These are phyloP conservation scores for Halictus ligatus DNA, from an alignment of 2,888 invertebrate genomes.

Conservation along the genomic window DNA sequence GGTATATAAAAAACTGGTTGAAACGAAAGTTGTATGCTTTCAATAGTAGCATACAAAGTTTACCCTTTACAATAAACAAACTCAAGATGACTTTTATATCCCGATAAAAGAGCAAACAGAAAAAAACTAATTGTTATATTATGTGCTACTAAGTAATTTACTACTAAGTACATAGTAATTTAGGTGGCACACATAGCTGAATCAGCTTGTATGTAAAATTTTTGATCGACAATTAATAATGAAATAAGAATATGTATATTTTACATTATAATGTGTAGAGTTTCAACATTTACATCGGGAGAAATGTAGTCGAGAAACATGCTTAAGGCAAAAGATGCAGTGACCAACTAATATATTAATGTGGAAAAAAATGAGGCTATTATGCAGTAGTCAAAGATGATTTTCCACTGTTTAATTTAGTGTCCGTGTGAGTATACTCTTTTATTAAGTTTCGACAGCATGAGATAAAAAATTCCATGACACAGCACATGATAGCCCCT, in stretches of 20 bases:
- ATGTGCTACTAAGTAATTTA: no score
- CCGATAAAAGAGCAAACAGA: no score
- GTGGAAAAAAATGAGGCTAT: conserved; percentile 61
- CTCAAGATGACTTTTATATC: no score
- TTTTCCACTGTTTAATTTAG: conserved; percentile 18
- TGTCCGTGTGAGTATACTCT: conserved; percentile 20
- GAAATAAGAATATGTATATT: conserved; percentile 23
- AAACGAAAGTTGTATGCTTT: no score
- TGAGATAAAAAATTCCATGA: conserved; percentile 24
- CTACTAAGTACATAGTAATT: no score
- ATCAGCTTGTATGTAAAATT: not conserved
- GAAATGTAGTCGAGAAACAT: conserved; percentile 65
- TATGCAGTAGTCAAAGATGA: conserved; percentile 62
- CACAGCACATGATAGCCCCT: conserved; percentile 57
- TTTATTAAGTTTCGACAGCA: conserved; percentile 20
- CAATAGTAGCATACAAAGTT: no score
- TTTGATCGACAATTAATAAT: conserved; percentile 23
- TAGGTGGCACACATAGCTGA: not conserved
- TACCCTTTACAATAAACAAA: no score
- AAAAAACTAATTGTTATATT: no score
- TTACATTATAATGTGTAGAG: conserved; percentile 24
- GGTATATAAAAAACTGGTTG: no score
- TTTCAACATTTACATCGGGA: conserved; percentile 28
- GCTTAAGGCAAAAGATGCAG: conserved; percentile 73
- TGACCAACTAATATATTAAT: conserved; percentile 58